Conservation (phyloP, 2,888 invertebrate species). For the Cosmia trapezina region DNA sequence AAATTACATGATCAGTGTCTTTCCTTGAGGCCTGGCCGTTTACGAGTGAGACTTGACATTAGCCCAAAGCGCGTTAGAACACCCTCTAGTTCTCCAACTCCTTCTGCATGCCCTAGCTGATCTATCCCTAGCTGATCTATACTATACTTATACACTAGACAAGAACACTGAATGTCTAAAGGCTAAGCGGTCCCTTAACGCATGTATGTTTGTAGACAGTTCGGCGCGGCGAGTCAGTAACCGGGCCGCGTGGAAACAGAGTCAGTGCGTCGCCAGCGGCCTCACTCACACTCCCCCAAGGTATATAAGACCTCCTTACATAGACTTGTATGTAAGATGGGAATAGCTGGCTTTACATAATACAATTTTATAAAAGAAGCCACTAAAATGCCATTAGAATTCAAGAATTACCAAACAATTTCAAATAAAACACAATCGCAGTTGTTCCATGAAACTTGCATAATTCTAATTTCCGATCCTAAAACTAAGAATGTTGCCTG, state of each 20-base stretch:
- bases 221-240: slow-evolving; percentile 96
- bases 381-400: background rate
- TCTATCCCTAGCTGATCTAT: slow-evolving; percentile 52
- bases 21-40: background rate
- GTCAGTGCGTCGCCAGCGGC: slow-evolving; percentile 95
- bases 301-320: slow-evolving; percentile 65
- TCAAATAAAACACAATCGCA: background rate
- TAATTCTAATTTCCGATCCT: slow-evolving; percentile 10
- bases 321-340: slow-evolving; percentile 4
- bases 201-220: slow-evolving; percentile 96
- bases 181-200: slow-evolving; percentile 90
- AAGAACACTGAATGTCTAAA: slow-evolving; percentile 69
- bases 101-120: slow-evolving; percentile 58
- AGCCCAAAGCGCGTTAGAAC: slow-evolving; percentile 8
- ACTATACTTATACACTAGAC: slow-evolving; percentile 67
- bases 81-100: slow-evolving; percentile 27
- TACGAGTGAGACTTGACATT: background rate
- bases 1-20: background rate
- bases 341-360: slow-evolving; percentile 23
- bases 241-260: slow-evolving; percentile 96
- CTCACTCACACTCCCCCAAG: slow-evolving; percentile 89
- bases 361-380: slow-evolving; percentile 1
- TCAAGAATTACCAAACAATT: background rate
- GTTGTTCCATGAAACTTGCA: slow-evolving; percentile 11
- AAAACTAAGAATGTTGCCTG: slow-evolving; percentile 10